Evolutionary conservation across 2,888 invertebrate genomes (phyloP), one percentile per base, ranked within the genome.

Genomic region (Microctonus aethiopoides): DNA sequence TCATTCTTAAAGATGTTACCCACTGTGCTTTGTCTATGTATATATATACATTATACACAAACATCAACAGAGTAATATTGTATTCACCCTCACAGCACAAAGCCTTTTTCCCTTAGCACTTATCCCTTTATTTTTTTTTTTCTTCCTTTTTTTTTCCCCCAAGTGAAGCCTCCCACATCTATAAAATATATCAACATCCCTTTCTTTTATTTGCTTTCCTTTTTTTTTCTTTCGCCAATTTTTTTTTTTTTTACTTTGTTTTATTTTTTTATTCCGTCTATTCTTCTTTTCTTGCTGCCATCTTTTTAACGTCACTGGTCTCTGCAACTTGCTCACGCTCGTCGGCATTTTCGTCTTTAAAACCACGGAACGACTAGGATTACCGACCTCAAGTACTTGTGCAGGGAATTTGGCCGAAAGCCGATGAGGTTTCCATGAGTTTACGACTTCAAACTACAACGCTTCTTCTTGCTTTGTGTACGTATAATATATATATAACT

Each of bases 341-440:
- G 34, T 65, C 52, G 62, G 56, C 46, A 39, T 54, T 32, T 67
- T 67, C 70, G 69, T 59, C 74, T 54, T 74, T 71, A 74, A 74
- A 74, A 73, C 72, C 74, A 70, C 74, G 72, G 70, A 79, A 78
- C 75, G 77, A 72, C 74, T 73, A 71, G 76, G 79, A 79, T 79
- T 78, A 79, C 78, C 71, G 67, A 69, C 71, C 77, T 76, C 70
- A 75, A 79, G 79, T 78, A 78, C 75, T 76, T 65, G 71, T 65
- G 65, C 76, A 67, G 72, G 75, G 74, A 77, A 78, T 79, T 78
- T 74, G 69, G 74, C 73, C 73, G 65, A 67, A 63, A 73, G 75
- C 72, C 73, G 75, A 75, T 75, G 72, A 73, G 72, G 73, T 75
- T 70, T 68, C 61, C 57, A 39, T 71, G 67, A 70, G 73, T 73